A percentile compares a stretch with the other conserved stretches of the same genome.
Evolutionary conservation across 2,888 invertebrate species (phyloP).

Genomic region (Elysia crispata): DNA sequence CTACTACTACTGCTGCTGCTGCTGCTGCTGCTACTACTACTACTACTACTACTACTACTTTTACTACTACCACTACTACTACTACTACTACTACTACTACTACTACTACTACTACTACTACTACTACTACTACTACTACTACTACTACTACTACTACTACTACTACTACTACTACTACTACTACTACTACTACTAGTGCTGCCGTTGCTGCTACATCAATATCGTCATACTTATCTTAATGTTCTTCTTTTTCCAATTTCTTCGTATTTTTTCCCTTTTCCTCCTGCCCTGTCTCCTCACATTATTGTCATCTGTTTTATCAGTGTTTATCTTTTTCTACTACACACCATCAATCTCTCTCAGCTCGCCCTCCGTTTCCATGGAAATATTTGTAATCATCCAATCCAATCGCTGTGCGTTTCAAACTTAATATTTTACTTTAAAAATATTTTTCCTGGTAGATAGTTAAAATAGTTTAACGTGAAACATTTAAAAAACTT

Average conservation of each 20-base stretch:
- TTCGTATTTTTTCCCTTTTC: too few species aligned
- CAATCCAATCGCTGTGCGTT: too few species aligned
- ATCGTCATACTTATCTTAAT: neutral
- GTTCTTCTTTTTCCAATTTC: neutral
- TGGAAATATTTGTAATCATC: too few species aligned
- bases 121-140: conserved; percentile 24
- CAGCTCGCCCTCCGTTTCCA: neutral
- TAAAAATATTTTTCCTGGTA: too few species aligned
- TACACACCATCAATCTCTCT: neutral
- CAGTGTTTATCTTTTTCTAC: neutral
- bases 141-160: conserved; percentile 22
- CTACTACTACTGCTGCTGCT: conserved; percentile 19
- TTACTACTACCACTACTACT: conserved; percentile 19
- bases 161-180: conserved; percentile 15
- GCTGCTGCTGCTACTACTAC: conserved; percentile 16
- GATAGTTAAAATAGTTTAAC: too few species aligned
- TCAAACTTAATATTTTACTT: too few species aligned
- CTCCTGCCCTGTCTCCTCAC: too few species aligned
- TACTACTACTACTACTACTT: conserved; percentile 26
- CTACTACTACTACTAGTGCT: conserved; percentile 1
- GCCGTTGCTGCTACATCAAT: neutral
- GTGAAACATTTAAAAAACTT: too few species aligned
- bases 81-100: conserved; percentile 10
- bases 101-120: conserved; percentile 21
- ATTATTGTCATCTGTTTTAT: neutral